Base-by-base conservation (phyloP, 2,888 invertebrate genomes). In the Endomychus coccineus region DNA sequence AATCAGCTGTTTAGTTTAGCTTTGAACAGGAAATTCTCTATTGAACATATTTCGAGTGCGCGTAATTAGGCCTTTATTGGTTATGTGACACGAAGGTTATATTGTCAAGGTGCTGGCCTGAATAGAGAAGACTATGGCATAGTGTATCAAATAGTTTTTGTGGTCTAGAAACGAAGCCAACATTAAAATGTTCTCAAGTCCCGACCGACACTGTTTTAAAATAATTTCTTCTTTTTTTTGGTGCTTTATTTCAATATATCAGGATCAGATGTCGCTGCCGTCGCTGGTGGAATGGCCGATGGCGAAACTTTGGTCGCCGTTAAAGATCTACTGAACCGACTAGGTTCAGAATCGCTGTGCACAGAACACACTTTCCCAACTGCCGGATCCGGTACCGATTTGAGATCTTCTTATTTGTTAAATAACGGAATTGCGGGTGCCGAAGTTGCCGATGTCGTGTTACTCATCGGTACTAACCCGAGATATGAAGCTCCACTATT, bases 401-500 rank as follows among this genome's bases (percentile, higher is more conserved):
- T 94, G 17, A 73, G 97, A 40, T 87, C 91, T 7, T 94, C 83
- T 52, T 98, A 98, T 64, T 66, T 97, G 31, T 70, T 96, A 42
- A 98, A 98, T 68, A 85, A 87, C 29, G 80, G 77, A 55, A 95
- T 98, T 52, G 79, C 83, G 27, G 83, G 82, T 27, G 75, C 96
- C 16, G 98, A 99, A 67, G 86, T 95, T 40, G 86, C 96, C 0
- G 98, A 98, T 67, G 76, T 87, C 37, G 77, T 98, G 12, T 69
- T 98, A 1, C 70, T 99, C 33, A 80, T 98, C 52, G 98, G 98
- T 36, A 94, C 95, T 1, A 99, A 99, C 72, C 90, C 95, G 0
- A 78, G 98, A 33, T 92, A 87, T 64, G 98, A 98, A 69, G 97
- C 98, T 23, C 96, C 98, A 1, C 70, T 98, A 16, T 71, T 99